Evolutionary conservation across 2,797 vertebrate species (phyloP).

Genomic region (Erpetoichthys calabaricus): DNA sequence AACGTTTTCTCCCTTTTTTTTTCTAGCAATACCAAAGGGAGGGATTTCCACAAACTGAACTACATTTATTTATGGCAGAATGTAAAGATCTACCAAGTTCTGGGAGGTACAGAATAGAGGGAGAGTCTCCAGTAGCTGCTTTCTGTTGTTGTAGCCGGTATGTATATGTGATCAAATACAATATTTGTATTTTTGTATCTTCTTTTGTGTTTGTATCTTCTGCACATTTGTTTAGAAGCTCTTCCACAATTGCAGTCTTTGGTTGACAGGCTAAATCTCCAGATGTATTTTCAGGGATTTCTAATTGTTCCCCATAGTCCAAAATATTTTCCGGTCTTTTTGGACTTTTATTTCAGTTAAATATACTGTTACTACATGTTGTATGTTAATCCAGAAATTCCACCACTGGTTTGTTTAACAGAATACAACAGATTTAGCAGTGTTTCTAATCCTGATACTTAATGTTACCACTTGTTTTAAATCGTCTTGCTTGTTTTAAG

Average conservation of each 20-base stretch:
- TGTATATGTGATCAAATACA: slow-evolving; percentile 9
- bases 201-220: not conserved
- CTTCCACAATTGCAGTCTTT: not conserved
- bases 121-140: slow-evolving; percentile 35
- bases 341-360: too few species aligned
- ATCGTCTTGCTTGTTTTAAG: too few species aligned
- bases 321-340: too few species aligned
- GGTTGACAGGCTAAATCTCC: too few species aligned
- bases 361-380: too few species aligned
- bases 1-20: slow-evolving; percentile 1
- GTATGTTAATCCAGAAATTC: too few species aligned
- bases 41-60: slow-evolving; percentile 59
- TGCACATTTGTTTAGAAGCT: not conserved
- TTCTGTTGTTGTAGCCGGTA: slow-evolving; percentile 52
- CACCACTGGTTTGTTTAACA: too few species aligned
- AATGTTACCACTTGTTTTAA: too few species aligned
- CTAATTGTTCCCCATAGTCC: too few species aligned
- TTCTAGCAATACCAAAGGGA: slow-evolving; percentile 67
- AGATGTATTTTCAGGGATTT: too few species aligned
- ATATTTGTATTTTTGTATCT: not conserved
- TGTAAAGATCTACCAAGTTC: slow-evolving; percentile 70
- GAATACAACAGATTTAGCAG: too few species aligned
- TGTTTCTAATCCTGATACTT: too few species aligned
- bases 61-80: slow-evolving; percentile 65
- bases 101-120: slow-evolving; percentile 56